Evolutionary conservation across 2,888 invertebrate species (phyloP).

Genomic region (Troides helena): DNA sequence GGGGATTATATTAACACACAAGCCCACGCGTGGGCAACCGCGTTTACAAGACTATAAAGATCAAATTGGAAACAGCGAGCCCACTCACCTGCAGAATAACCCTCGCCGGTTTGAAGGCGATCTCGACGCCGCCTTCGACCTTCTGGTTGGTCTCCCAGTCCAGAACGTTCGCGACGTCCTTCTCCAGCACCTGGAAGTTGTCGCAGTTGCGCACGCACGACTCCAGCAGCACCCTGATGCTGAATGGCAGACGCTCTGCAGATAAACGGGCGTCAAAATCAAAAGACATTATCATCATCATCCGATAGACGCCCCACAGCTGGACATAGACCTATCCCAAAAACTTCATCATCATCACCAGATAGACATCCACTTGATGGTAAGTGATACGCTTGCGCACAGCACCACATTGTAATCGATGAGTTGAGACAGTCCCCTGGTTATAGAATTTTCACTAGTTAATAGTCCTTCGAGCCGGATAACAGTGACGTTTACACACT

Average conservation of each 20-base stretch:
- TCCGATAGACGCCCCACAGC: no score
- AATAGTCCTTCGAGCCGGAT: no score
- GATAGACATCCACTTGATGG: background rate
- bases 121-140: constrained; percentile 87
- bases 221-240: constrained; percentile 95
- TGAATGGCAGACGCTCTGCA: constrained; percentile 91
- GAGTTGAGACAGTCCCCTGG: no score
- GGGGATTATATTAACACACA: no score
- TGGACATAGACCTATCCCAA: no score
- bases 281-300: no score
- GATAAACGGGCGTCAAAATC: constrained; percentile 23
- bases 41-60: no score
- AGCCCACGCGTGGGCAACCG: no score
- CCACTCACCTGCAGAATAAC: constrained; percentile 93
- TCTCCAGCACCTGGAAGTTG: constrained; percentile 91
- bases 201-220: constrained; percentile 98
- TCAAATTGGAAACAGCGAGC: background rate
- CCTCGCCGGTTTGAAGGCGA: constrained; percentile 97
- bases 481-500: no score
- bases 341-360: no score
- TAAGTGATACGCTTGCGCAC: background rate
- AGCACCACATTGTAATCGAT: no score
- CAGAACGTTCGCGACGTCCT: constrained; percentile 93
- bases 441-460: no score
- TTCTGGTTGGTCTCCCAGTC: constrained; percentile 91